Conservation (phyloP, 1,140 invertebrate genomes). For the Drosophila kanapiae region DNA sequence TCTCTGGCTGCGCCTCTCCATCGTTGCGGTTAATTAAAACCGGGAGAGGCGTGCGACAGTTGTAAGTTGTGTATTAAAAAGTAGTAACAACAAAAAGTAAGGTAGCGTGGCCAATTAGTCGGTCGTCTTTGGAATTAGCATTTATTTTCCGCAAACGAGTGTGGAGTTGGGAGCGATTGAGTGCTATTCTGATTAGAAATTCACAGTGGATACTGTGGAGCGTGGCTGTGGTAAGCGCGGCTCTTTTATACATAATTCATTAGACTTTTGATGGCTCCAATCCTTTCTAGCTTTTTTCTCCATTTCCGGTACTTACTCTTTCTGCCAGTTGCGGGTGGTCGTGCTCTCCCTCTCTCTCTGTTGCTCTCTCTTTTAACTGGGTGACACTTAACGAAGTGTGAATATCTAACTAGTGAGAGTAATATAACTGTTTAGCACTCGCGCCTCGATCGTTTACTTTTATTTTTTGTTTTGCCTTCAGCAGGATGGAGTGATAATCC, state of each 20-base stretch:
- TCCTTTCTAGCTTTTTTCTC: conserved; percentile 11
- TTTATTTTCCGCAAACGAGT: conserved; percentile 32
- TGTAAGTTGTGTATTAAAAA: conserved; percentile 58
- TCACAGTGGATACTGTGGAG: conserved; percentile 53
- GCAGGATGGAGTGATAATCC: conserved; percentile 25
- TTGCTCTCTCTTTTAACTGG: conserved; percentile 19
- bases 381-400: conserved; percentile 24
- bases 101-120: conserved; percentile 67
- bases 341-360: background rate
- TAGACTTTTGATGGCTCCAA: conserved; percentile 45
- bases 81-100: conserved; percentile 56
- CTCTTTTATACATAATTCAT: conserved; percentile 76
- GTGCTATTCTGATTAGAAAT: conserved; percentile 74
- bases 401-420: conserved; percentile 40
- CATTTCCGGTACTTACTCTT: conserved; percentile 75
- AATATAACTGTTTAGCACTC: conserved; percentile 42
- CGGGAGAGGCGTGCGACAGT: conserved; percentile 48
- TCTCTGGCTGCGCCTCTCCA: background rate
- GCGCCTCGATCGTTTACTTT: conserved; percentile 24
- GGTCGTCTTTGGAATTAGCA: conserved; percentile 49
- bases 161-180: conserved; percentile 21
- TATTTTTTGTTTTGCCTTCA: conserved; percentile 11
- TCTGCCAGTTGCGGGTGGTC: conserved; percentile 59
- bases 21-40: conserved; percentile 54
- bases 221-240: conserved; percentile 56